A percentile compares a stretch with the other conserved stretches of the same genome.
Evolutionary conservation across 2,113 vertebrate species (phyloP).

Genomic region (Scomber colias): DNA sequence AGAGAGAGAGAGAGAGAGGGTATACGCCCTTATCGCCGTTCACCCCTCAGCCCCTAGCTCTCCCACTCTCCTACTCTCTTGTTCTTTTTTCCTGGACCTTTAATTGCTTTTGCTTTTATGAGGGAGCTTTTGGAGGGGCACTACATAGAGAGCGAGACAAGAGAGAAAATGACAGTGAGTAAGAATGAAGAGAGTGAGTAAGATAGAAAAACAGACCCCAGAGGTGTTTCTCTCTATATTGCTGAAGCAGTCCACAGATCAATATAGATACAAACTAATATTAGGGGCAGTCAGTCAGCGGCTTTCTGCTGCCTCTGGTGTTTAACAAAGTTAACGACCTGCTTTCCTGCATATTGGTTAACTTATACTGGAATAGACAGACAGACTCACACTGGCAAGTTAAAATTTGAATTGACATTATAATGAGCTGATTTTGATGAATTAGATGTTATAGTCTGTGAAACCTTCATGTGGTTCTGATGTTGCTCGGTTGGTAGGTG

Average conservation of each 20-base stretch:
- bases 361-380: not conserved
- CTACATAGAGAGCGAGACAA: constrained; percentile 1
- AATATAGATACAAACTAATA: constrained; percentile 51
- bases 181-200: constrained; percentile 10
- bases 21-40: no score
- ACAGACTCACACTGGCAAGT: no score
- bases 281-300: constrained; percentile 12
- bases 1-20: no score
- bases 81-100: constrained; percentile 18
- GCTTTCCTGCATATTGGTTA: not conserved
- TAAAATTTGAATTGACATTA: no score
- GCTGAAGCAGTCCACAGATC: constrained; percentile 55
- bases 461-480: no score
- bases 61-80: constrained; percentile 1
- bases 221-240: constrained; percentile 52
- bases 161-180: not conserved
- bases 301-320: constrained; percentile 43
- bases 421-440: no score
- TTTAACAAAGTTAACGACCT: not conserved
- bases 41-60: not conserved
- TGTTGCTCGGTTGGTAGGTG: no score
- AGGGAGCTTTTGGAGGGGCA: constrained; percentile 24
- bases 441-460: not conserved
- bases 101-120: constrained; percentile 73
- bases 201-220: constrained; percentile 17